phyloP scores from a whole-genome alignment of 2,113 vertebrate genomes.

The Antidorcas marsupialis region DNA sequence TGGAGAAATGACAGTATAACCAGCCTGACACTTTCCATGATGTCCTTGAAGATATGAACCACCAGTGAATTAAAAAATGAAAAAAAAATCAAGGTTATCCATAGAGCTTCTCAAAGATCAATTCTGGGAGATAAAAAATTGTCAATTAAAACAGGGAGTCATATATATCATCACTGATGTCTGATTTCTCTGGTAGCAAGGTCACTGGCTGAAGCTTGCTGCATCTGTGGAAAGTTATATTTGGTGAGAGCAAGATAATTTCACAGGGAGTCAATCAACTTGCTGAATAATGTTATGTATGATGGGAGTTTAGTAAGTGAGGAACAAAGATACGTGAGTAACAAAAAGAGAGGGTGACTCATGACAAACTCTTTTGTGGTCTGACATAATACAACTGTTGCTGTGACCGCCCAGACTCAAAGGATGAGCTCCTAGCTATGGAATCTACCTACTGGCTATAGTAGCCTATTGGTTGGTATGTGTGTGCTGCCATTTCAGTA shows the following conservation, averaged over 20 bases:
- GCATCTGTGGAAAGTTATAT: neutral
- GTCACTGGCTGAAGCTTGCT: neutral
- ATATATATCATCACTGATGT: neutral
- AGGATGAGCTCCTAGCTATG: neutral
- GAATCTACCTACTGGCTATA: neutral
- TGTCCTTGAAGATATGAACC: neutral
- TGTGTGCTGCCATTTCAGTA: neutral
- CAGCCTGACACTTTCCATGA: neutral
- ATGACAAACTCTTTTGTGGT: neutral
- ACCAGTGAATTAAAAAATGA: neutral
- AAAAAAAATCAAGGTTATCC: neutral
- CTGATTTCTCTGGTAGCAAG: neutral
- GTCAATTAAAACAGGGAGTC: neutral
- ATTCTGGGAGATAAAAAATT: neutral
- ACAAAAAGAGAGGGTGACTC: neutral
- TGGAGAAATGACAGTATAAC: neutral
- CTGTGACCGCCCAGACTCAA: neutral
- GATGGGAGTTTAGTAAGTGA: neutral
- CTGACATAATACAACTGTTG: neutral
- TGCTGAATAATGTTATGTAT: neutral
- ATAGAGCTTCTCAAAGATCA: neutral
- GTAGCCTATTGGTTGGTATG: too few relatives aligned
- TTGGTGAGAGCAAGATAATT: neutral
- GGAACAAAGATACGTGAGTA: neutral
- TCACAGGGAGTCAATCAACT: neutral